Evolutionary conservation across 2,888 invertebrate genomes (phyloP).

Genomic region (Limnephilus rhombicus): DNA sequence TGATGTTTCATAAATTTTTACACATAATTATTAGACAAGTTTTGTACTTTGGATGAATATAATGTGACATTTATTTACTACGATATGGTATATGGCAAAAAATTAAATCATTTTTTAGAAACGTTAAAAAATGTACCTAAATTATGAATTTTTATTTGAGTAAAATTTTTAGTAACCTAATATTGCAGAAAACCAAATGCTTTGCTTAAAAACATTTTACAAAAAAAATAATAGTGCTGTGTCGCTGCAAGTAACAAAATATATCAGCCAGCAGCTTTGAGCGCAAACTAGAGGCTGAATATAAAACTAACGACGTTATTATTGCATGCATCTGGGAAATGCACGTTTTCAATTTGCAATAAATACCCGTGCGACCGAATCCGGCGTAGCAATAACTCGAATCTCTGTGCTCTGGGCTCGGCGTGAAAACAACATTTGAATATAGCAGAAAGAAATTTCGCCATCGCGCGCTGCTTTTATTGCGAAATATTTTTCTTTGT

Average conservation of each 20-base stretch:
- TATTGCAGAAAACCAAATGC: not conserved
- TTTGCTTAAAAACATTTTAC: not conserved
- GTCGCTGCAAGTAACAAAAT: not conserved
- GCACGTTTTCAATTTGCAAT: slow-evolving; percentile 66
- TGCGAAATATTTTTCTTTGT: slow-evolving; percentile 39
- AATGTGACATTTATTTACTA: no score
- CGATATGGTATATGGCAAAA: no score
- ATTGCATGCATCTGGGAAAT: slow-evolving; percentile 50
- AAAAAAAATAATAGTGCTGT: not conserved
- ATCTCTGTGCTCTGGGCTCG: slow-evolving; percentile 23
- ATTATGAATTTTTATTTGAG: no score
- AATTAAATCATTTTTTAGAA: no score
- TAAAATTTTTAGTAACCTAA: not conserved
- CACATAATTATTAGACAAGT: no score
- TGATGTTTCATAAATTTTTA: no score
- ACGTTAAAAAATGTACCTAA: no score
- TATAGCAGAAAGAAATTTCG: slow-evolving; percentile 38
- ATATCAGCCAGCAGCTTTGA: not conserved
- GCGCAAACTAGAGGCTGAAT: slow-evolving; percentile 16
- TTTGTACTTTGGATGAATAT: no score
- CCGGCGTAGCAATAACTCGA: slow-evolving; percentile 47
- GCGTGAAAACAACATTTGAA: slow-evolving; percentile 59
- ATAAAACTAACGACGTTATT: slow-evolving; percentile 47
- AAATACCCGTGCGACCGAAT: slow-evolving; percentile 60
- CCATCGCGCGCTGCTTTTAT: slow-evolving; percentile 13